A percentile compares a stretch with the other conserved stretches of the same genome.
phyloP scores from a whole-genome alignment of 2,888 invertebrate genomes.

The Petrophora chlorosata region DNA sequence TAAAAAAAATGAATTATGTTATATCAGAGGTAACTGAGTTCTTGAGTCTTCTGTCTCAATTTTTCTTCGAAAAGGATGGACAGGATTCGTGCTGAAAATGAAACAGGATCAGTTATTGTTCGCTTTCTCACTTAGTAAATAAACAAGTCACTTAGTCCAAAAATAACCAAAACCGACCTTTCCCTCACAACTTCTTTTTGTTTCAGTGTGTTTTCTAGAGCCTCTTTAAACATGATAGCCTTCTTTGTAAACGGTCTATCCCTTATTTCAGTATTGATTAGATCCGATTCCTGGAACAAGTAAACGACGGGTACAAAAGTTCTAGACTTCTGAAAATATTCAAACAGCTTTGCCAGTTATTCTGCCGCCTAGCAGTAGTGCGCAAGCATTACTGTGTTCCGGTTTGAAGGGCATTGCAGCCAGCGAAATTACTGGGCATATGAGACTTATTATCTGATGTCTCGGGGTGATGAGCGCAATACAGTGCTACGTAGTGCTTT shows the following conservation, averaged over 20 bases:
- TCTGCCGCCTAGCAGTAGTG: no score
- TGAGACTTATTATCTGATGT: no score
- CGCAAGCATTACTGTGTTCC: no score
- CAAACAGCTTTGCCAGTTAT: no score
- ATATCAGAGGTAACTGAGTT: constrained; percentile 51
- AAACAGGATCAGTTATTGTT: constrained; percentile 13
- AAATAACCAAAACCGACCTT: constrained; percentile 50
- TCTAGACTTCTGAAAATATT: no score
- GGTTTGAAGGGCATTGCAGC: no score
- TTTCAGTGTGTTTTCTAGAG: constrained; percentile 57
- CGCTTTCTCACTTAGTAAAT: no score
- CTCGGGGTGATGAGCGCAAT: no score
- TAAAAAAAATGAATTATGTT: no score
- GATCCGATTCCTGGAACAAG: constrained; percentile 58
- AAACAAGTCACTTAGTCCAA: background rate
- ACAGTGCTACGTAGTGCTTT: no score
- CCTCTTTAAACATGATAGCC: constrained; percentile 63
- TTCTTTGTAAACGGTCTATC: constrained; percentile 66
- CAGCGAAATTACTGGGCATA: no score
- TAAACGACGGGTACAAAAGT: no score
- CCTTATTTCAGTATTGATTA: constrained; percentile 52
- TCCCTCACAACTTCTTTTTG: constrained; percentile 51
- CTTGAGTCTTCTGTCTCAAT: constrained; percentile 47
- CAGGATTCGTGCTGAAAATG: constrained; percentile 66
- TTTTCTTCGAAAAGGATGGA: constrained; percentile 68